Percentiles rank a stretch among this genome's conserved stretches.
Evolutionary conservation across 2,113 vertebrate genomes (phyloP).

Genomic region (Lucifuga dentata): DNA sequence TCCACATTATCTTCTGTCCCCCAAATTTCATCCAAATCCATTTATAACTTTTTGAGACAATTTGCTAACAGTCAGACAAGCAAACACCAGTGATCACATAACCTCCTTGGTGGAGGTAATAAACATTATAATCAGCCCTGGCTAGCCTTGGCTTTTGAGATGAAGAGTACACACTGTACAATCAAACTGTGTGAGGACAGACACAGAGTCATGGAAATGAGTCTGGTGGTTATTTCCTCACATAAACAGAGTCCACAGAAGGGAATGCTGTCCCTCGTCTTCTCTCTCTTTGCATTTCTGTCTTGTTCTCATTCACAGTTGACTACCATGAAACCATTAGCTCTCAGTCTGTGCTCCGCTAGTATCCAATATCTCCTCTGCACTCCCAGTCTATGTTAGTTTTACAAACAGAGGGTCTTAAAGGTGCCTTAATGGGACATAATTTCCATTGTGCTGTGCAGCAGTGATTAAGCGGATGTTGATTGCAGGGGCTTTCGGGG

Average conservation of each 20-base stretch:
- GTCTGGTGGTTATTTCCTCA: conserved; percentile 8
- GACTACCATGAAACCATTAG: conserved; percentile 78
- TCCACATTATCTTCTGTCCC: too few relatives aligned
- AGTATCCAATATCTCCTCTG: conserved; percentile 56
- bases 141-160: conserved; percentile 12
- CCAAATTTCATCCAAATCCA: too few relatives aligned
- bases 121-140: neutral
- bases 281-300: conserved; percentile 25
- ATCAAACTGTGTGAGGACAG: conserved; percentile 8
- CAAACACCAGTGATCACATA: too few relatives aligned
- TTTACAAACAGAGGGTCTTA: conserved; percentile 56
- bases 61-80: too few relatives aligned
- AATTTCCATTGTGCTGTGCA: conserved; percentile 61
- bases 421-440: conserved; percentile 67
- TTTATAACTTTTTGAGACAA: too few relatives aligned
- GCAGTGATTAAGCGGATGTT: conserved; percentile 72
- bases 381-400: conserved; percentile 57
- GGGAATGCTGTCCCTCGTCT: conserved; percentile 11
- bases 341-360: conserved; percentile 53
- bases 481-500: conserved; percentile 69
- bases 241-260: conserved; percentile 24
- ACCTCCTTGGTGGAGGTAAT: too few relatives aligned
- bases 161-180: conserved; percentile 10
- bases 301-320: conserved; percentile 44
- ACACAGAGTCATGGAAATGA: conserved; percentile 35